Base-by-base conservation (phyloP, 1,140 invertebrate species). In the Dolichoris vasculosae region DNA sequence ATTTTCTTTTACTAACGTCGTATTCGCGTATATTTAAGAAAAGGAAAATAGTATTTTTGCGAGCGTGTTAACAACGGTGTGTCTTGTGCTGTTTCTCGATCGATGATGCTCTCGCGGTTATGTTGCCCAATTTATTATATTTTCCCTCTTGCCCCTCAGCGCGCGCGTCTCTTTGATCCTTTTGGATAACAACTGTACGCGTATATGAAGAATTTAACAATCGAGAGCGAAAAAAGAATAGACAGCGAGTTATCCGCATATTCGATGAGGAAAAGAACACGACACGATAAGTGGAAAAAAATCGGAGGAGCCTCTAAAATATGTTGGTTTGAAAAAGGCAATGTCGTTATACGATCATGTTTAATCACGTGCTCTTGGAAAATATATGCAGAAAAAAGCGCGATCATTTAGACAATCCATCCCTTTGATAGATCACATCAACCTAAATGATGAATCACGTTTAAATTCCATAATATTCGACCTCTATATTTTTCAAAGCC, bases 91-190 rank as follows among this genome's bases (percentile, higher is more conserved):
- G n/a, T 32, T 15, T 32, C 69, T 59, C 81, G 48, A 75, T 83
- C 81, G 48, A 59, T 75, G 48, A 64, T 64, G 38, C 51, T 48
- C 38, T 64, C 43, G 82, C 32, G 35, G 51, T 26, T 46, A 51
- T 43, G 79, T 48, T 69, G 40, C 63, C n/a, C 15, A 55, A 23
- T 55, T 17, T 73, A 51, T 82, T n/a, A 46, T 73, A n/a, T 55
- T 82, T 26, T 71, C 23, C 59, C 67, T 40, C 38, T 3, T 75
- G 35, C 69, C 64, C 80, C 80, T 40, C 43, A 67, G 81, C 48
- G 69, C 46, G 43, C 35, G 48, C 43, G 13, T 46, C 67, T 17
- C 81, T 26, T 30, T 82, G 23, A 75, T 75, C 64, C 71, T 82
- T 38, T 51, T 48, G 48, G 35, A 82, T 82, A 30, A n/a, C n/a